Evolutionary conservation across 2,888 invertebrate genomes (phyloP), one percentile per base, ranked within the genome.

Genomic region (Sinopyrophorus schimmeli): DNA sequence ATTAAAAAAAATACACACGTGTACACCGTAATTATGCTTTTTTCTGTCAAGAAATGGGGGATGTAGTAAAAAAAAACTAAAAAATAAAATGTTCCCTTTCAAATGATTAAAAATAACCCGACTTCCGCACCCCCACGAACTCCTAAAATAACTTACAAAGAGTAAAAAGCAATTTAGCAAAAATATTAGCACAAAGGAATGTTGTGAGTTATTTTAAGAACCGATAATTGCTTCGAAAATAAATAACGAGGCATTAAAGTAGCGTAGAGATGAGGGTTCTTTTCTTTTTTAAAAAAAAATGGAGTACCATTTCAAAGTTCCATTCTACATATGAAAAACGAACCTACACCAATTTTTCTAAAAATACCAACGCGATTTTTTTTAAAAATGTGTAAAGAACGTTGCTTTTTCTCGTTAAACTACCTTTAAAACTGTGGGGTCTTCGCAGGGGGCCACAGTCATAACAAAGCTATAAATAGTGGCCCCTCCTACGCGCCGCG

Each of bases 381-480:
- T n/a, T n/a, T n/a, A n/a, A n/a, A n/a, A n/a, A n/a, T n/a, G n/a
- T n/a, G n/a, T n/a, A n/a, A n/a, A n/a, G n/a, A n/a, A n/a, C n/a
- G n/a, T n/a, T 48, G 53, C 41, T 41, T 43, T 37, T 42, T 24
- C 42, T 18, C 18, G 24, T 27, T 35, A 35, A 47, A 49, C 37
- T 38, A 40, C 32, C 32, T 21, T 30, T 17, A 49, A 17, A 17
- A 37, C 24, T 16, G 35, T 31, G 41, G 38, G 27, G 57, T 53
- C 55, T 63, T 65, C 63, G 63, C 37, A 59, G 66, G 66, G 64
- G 63, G 64, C 51, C 57, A 20, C 67, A 68, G 67, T 66, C 68
- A 68, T 64, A 68, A 68, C 68, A 68, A 65, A 61, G 59, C 59
- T 65, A 66, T 62, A 66, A 67, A 67, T 67, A 67, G 55, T 40